Base-by-base conservation (phyloP, 2,797 vertebrate species). In the Notolabrus celidotus region DNA sequence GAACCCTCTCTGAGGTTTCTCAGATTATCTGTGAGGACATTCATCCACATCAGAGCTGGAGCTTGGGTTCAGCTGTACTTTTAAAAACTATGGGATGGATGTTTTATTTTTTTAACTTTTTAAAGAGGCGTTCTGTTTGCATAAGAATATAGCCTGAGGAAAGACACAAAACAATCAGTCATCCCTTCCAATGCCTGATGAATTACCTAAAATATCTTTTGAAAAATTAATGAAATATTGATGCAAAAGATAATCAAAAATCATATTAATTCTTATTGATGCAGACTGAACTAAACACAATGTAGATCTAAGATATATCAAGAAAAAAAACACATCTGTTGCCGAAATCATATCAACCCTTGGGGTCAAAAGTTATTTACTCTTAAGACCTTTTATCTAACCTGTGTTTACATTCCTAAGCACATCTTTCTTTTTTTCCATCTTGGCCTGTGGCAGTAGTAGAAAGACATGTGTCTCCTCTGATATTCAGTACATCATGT, bases 1-100 rank as follows among this genome's bases (percentile, higher is more conserved):
- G 53, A 75, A 83, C 55, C 73, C 57, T 25, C 80, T 85, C 80
- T 68, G 75, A 76, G 89, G 73, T 59, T 80, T 75, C 76, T 79
- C 82, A 73, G 72, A 75, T 82, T 80, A 74, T 82, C 60, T 80
- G 69, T 63, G 67, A 84, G 73, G 74, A 85, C 79, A 83, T 85
- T 67, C 74, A 86, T 85, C 79, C 74, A 79, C 77, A 65, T 86
- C 67, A 79, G 67, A 74, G 63, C 59, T 72, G 82, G 75, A 33
- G 63, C 67, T 62, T 46, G 53, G 67, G 73, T 87, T 77, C 41
- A 69, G 55, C 77, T 75, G 73, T 53, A 60, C n/a, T n/a, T n/a
- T n/a, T 71, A 68, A 64, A 42, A 71, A 71, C 74, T 82, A 70
- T 42, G 41, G 43, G 29, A 17, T 52, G 29, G 47, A 68, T 38